Evolutionary conservation across 2,797 vertebrate genomes (phyloP), one percentile per base, ranked within the genome.

Genomic region (Sylvia borin): DNA sequence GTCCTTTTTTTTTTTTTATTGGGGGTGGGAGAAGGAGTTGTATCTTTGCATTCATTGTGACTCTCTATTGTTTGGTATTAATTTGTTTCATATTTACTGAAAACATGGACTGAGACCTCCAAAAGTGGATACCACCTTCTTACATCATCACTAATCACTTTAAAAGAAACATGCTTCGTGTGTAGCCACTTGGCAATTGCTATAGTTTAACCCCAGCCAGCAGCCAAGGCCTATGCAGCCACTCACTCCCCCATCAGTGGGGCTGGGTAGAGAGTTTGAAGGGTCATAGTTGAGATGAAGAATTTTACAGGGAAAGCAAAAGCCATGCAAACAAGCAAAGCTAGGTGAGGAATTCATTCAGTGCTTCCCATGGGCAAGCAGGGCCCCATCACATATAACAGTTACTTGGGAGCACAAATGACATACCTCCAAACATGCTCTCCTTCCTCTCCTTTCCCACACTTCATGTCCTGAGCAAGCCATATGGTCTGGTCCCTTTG

Each of bases 1-100:
- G 11, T 45, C 1, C 6, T 61, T 64, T 9, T 13, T 53, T 13
- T 26, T 40, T 36, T 15, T 2, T 3, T 58, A 22, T 32, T 54
- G 4, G 3, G 1, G 0, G 2, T 20, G 7, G 8, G 15, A 26
- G 12, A 11, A 53, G 13, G 16, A 40, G 22, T 26, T 32, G 13
- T 62, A 4, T 60, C 25, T 88, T 77, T 83, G 11, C 5, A 16
- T 64, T 88, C 9, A 11, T 45, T 74, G 11, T 64, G 2, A 4
- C 19, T 89, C 43, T 72, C 2, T 85, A 7, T 51, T 64, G 22
- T 53, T 78, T 67, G 13, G 6, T 70, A 25, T 3, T 47, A 48
- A 81, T 86, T 45, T 50, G 13, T 71, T 85, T 71, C 4, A 4
- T 62, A 83, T 47, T 92, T 73, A 45, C 32, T 47, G 27, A 66